These are phyloP conservation scores for Bombyx huttoni DNA, from an alignment of 2,888 invertebrate genomes.

Conservation along the genomic window DNA sequence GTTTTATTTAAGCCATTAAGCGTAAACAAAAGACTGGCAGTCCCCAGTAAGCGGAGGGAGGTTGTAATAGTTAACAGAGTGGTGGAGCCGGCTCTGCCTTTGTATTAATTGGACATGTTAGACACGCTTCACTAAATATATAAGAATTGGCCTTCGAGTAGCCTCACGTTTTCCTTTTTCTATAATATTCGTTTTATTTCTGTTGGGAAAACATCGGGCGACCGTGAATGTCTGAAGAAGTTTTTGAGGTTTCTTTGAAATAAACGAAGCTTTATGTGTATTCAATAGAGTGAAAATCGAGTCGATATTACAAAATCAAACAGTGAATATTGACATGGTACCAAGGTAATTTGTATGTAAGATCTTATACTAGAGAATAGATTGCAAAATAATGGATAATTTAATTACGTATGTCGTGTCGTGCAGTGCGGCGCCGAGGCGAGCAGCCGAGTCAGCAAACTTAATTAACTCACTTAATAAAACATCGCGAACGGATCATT, in stretches of 20 bases:
- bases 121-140: constrained; percentile 57
- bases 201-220: constrained; percentile 15
- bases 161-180: constrained; percentile 27
- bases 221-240: constrained; percentile 8
- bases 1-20: constrained; percentile 69
- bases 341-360: background rate
- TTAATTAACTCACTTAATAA: constrained; percentile 47
- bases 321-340: background rate
- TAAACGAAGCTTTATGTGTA: too few species aligned
- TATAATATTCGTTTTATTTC: constrained; percentile 23
- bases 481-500: constrained; percentile 30
- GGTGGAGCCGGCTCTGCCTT: constrained; percentile 42
- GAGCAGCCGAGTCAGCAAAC: constrained; percentile 15
- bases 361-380: background rate
- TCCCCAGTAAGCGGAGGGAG: constrained; percentile 50
- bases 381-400: constrained; percentile 10
- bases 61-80: constrained; percentile 60
- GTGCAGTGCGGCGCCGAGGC: constrained; percentile 6
- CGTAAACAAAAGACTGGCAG: constrained; percentile 65
- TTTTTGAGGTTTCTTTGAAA: background rate
- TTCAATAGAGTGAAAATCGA: too few species aligned
- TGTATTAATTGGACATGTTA: constrained; percentile 64
- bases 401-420: constrained; percentile 20
- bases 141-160: constrained; percentile 41
- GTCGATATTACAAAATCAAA: too few species aligned